phyloP scores from a whole-genome alignment of 2,888 invertebrate genomes.

The Taphrorychus bicolor region DNA sequence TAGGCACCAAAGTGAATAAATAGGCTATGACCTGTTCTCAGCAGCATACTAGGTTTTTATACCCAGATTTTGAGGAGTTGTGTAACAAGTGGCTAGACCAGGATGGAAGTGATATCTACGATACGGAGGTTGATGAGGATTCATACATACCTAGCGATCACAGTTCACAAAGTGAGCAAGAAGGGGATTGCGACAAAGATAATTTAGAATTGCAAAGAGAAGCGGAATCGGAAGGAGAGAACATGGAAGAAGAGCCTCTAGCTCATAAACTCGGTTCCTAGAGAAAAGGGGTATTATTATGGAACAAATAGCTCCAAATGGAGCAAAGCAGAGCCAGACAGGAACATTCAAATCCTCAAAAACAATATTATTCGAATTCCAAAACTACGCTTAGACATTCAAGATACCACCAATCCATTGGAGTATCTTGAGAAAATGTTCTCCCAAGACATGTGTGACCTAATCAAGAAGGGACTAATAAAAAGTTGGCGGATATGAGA shows the following conservation, averaged over 20 bases:
- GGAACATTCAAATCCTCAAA: neutral
- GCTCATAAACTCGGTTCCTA: neutral
- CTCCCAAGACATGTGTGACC: neutral
- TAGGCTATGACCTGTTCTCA: neutral
- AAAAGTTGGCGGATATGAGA: neutral
- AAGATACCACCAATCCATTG: neutral
- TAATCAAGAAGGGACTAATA: neutral
- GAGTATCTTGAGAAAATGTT: neutral
- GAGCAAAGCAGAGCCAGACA: neutral
- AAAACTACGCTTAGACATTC: neutral
- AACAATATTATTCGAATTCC: constrained; percentile 3
- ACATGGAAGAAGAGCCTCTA: neutral
- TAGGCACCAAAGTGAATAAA: neutral
- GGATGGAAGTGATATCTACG: neutral
- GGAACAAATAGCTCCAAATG: constrained; percentile 7
- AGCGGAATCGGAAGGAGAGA: neutral
- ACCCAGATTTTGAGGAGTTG: neutral
- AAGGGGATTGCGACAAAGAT: neutral
- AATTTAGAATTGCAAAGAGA: neutral
- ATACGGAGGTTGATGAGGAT: neutral
- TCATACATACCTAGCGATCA: neutral
- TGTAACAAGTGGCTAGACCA: neutral
- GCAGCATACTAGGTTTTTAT: neutral
- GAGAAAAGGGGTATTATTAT: neutral
- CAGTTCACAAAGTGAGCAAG: neutral